phyloP scores from a whole-genome alignment of 2,888 invertebrate species.

The Corythucha ciliata region DNA sequence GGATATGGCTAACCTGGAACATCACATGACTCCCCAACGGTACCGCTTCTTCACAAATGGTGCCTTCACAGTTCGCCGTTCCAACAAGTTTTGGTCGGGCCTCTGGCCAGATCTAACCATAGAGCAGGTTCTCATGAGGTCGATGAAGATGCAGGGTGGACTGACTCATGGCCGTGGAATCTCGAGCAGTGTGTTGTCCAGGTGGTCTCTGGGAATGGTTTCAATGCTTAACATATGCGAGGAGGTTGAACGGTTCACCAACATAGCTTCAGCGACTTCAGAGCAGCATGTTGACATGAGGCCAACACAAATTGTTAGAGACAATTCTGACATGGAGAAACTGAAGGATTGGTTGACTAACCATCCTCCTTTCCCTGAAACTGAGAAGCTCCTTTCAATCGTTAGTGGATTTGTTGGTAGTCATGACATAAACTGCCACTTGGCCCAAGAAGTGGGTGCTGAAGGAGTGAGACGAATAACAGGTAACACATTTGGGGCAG shows the following conservation, averaged over 20 bases:
- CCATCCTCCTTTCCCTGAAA: conserved; percentile 33
- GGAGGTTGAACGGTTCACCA: conserved; percentile 28
- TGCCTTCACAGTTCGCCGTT: conserved; percentile 7
- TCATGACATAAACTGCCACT: conserved; percentile 30
- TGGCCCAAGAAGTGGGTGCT: conserved; percentile 29
- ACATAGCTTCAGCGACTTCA: conserved; percentile 31
- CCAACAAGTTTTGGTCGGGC: conserved; percentile 10
- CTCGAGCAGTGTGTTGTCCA: conserved; percentile 14
- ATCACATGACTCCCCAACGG: background rate
- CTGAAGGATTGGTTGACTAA: conserved; percentile 33
- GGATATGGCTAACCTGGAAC: conserved; percentile 5
- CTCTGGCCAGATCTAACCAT: conserved; percentile 33
- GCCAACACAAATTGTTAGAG: conserved; percentile 29
- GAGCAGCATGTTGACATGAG: conserved; percentile 19
- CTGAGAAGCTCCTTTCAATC: conserved; percentile 22
- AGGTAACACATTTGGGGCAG: conserved; percentile 26
- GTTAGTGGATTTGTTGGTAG: conserved; percentile 31
- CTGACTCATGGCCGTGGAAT: conserved; percentile 31
- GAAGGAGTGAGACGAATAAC: conserved; percentile 27
- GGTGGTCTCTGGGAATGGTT: conserved; percentile 22
- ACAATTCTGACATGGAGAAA: conserved; percentile 31
- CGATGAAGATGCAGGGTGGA: conserved; percentile 37
- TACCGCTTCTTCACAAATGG: conserved; percentile 1
- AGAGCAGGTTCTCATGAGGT: conserved; percentile 38
- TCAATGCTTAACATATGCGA: conserved; percentile 29